Evolutionary conservation across 2,113 vertebrate genomes (phyloP).

Genomic region (Cygnus atratus): DNA sequence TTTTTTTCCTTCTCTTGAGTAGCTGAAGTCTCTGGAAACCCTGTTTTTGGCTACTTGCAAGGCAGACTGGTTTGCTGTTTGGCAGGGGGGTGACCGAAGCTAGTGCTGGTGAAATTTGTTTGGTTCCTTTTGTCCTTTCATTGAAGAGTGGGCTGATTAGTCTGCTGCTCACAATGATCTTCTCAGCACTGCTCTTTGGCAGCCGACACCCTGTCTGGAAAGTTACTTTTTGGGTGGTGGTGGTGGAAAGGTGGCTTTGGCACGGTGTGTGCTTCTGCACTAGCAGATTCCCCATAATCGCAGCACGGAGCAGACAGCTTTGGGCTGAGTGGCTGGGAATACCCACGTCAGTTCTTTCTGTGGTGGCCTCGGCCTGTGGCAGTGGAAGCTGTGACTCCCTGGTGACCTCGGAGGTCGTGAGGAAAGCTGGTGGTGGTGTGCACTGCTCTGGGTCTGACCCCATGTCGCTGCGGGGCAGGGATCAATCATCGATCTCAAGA

Average conservation of each 20-base stretch:
- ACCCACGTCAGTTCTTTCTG: background rate
- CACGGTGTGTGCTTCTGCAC: background rate
- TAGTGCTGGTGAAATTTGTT: background rate
- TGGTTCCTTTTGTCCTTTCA: background rate
- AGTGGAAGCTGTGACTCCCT: background rate
- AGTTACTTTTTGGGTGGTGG: background rate
- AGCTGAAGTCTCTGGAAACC: background rate
- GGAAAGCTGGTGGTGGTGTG: background rate
- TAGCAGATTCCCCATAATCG: background rate
- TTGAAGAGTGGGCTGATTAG: background rate
- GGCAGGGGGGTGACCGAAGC: rapidly evolving
- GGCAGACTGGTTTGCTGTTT: background rate
- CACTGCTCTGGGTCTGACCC: background rate
- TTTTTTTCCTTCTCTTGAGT: background rate
- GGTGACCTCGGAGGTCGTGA: background rate
- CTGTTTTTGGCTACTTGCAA: background rate
- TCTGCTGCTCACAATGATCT: background rate
- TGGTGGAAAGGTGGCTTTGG: background rate
- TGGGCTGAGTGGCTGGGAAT: background rate
- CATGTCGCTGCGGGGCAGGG: background rate
- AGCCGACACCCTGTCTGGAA: background rate
- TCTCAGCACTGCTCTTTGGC: background rate
- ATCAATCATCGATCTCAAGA: background rate
- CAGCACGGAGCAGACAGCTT: background rate
- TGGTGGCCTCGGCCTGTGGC: background rate